Evolutionary conservation across 2,888 invertebrate genomes (phyloP).

Genomic region (Sarcophaga variegata): DNA sequence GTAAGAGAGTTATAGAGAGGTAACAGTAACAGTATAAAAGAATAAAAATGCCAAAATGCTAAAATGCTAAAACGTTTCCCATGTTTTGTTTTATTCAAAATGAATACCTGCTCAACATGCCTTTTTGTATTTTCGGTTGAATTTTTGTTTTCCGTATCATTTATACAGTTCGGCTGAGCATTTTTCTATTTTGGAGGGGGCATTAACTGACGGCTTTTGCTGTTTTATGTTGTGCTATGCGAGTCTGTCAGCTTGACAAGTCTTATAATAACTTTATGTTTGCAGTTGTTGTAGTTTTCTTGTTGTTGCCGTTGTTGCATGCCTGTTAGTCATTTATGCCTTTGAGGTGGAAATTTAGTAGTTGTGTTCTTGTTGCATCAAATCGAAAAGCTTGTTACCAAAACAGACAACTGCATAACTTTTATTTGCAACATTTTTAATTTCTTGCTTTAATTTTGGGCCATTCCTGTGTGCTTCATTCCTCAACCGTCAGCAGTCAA

Average conservation of each 20-base stretch:
- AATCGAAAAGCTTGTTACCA: slow-evolving; percentile 66
- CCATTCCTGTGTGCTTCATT: slow-evolving; percentile 12
- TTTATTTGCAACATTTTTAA: slow-evolving; percentile 43
- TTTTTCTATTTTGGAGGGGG: slow-evolving; percentile 49
- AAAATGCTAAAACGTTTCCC: slow-evolving; percentile 65
- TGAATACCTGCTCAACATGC: slow-evolving; percentile 40
- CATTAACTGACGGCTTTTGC: slow-evolving; percentile 31
- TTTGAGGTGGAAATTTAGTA: slow-evolving; percentile 56
- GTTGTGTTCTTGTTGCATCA: slow-evolving; percentile 33
- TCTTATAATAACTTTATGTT: slow-evolving; percentile 65
- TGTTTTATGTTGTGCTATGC: slow-evolving; percentile 7
- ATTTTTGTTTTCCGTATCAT: slow-evolving; percentile 21
- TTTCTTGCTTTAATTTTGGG: slow-evolving; percentile 42
- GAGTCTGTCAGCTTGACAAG: slow-evolving; percentile 62
- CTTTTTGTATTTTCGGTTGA: slow-evolving; percentile 15
- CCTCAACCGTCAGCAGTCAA: not conserved
- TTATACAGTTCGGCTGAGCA: slow-evolving; percentile 11
- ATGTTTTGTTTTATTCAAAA: slow-evolving; percentile 59
- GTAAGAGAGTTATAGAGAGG: not conserved
- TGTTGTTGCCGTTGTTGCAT: slow-evolving; percentile 45
- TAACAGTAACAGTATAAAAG: slow-evolving; percentile 31
- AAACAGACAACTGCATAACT: slow-evolving; percentile 65
- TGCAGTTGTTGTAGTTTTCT: slow-evolving; percentile 40
- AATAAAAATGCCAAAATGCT: slow-evolving; percentile 42
- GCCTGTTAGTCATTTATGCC: slow-evolving; percentile 59